These are phyloP conservation scores for Anoplius nigerrimus DNA, from an alignment of 2,888 invertebrate genomes.

Conservation along the genomic window DNA sequence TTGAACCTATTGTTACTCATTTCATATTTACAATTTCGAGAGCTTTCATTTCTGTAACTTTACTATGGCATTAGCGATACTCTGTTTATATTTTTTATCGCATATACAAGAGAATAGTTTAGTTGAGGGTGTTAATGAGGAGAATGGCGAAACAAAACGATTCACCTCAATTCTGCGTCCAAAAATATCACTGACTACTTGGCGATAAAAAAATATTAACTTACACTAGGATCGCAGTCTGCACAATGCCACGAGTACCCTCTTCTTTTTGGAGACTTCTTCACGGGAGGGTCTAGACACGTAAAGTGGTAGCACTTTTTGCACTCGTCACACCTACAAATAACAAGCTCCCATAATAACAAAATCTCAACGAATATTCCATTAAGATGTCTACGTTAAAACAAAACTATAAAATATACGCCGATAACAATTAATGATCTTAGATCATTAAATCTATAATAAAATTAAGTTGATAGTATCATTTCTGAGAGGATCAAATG, in stretches of 20 bases:
- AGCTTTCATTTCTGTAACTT: constrained; percentile 5
- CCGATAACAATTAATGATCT: background rate
- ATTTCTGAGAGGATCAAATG: constrained; percentile 8
- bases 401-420: background rate
- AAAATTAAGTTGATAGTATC: background rate
- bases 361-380: too few relatives aligned
- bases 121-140: constrained; percentile 4
- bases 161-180: constrained; percentile 42
- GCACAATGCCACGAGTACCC: constrained; percentile 98
- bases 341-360: background rate
- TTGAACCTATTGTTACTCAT: constrained; percentile 11
- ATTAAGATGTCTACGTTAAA: too few relatives aligned
- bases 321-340: constrained; percentile 91
- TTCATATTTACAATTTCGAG: background rate
- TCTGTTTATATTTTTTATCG: constrained; percentile 3
- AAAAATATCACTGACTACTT: constrained; percentile 30
- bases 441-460: background rate
- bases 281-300: constrained; percentile 94
- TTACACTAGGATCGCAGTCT: constrained; percentile 94
- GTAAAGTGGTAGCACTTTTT: constrained; percentile 92
- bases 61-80: constrained; percentile 10
- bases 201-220: constrained; percentile 65
- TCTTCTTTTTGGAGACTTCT: constrained; percentile 94
- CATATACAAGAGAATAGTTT: background rate
- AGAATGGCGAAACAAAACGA: constrained; percentile 40